phyloP scores from a whole-genome alignment of 2,888 invertebrate genomes.

The Andrena praecox region DNA sequence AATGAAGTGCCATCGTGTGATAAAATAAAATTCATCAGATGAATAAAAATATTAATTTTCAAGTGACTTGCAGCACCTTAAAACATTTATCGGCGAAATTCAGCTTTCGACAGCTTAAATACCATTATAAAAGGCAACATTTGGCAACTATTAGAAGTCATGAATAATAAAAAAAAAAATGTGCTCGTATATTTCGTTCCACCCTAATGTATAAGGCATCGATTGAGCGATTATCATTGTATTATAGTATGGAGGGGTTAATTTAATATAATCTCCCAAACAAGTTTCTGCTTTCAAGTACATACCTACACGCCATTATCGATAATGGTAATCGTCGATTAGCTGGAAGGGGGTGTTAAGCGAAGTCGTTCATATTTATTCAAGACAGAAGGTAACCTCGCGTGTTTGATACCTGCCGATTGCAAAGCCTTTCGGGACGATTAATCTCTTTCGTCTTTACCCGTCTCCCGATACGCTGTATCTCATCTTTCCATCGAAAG shows the following conservation, averaged over 20 bases:
- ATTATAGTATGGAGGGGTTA: not conserved
- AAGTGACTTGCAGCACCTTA: no score
- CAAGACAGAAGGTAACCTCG: conserved; percentile 33
- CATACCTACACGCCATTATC: conserved; percentile 18
- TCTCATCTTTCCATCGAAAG: conserved; percentile 57
- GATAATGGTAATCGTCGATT: conserved; percentile 33
- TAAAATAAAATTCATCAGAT: no score
- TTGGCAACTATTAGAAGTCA: no score
- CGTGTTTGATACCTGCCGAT: conserved; percentile 53
- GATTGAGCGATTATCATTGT: conserved; percentile 31
- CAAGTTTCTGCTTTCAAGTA: conserved; percentile 16
- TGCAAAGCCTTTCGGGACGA: conserved; percentile 41
- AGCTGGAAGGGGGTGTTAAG: conserved; percentile 20
- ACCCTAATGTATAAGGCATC: not conserved
- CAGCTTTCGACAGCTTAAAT: no score
- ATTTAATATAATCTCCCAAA: conserved; percentile 20
- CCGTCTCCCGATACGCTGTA: conserved; percentile 44
- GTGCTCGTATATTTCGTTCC: no score
- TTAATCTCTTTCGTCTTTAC: conserved; percentile 56
- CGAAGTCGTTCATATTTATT: conserved; percentile 38
- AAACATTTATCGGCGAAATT: no score
- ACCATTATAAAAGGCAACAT: no score
- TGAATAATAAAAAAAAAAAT: no score
- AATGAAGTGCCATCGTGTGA: no score
- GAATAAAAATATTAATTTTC: no score